Conservation (phyloP, 1,140 invertebrate species). For the Drosophila repletoides region DNA sequence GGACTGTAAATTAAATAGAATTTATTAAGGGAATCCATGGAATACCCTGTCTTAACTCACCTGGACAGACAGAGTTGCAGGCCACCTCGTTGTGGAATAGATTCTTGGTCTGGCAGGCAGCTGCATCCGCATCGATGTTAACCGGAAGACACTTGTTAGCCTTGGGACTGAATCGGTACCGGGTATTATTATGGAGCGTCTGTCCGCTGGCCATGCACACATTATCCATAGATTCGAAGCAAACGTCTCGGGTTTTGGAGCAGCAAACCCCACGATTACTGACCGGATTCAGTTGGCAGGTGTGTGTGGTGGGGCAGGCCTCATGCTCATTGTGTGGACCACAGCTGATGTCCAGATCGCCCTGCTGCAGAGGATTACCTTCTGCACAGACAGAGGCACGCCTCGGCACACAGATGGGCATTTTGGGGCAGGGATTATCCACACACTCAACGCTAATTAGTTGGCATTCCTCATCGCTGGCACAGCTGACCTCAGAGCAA, state of each 20-base stretch:
- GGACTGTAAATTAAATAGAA: constrained; percentile 79
- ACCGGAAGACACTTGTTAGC: constrained; percentile 90
- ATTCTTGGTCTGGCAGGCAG: constrained; percentile 93
- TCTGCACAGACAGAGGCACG: constrained; percentile 89
- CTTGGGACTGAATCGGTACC: constrained; percentile 91
- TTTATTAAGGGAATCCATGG: neutral
- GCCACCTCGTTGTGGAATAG: constrained; percentile 92
- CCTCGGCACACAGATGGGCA: constrained; percentile 90
- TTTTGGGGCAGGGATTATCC: constrained; percentile 87
- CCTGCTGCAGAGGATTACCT: constrained; percentile 85
- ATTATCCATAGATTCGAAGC: constrained; percentile 88
- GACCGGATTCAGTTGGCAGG: constrained; percentile 91
- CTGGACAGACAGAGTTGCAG: constrained; percentile 92
- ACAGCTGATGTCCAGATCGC: constrained; percentile 86
- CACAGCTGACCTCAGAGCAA: constrained; percentile 88
- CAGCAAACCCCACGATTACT: constrained; percentile 92
- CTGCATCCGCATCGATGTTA: constrained; percentile 84
- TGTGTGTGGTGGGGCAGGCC: constrained; percentile 91
- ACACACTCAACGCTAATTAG: constrained; percentile 83
- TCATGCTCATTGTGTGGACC: constrained; percentile 86
- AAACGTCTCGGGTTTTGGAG: constrained; percentile 92
- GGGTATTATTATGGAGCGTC: constrained; percentile 83
- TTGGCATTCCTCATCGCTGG: constrained; percentile 87
- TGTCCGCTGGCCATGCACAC: constrained; percentile 83
- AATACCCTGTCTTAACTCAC: constrained; percentile 63